Conservation (phyloP, 1,140 invertebrate genomes). For the Drosophila cardini region DNA sequence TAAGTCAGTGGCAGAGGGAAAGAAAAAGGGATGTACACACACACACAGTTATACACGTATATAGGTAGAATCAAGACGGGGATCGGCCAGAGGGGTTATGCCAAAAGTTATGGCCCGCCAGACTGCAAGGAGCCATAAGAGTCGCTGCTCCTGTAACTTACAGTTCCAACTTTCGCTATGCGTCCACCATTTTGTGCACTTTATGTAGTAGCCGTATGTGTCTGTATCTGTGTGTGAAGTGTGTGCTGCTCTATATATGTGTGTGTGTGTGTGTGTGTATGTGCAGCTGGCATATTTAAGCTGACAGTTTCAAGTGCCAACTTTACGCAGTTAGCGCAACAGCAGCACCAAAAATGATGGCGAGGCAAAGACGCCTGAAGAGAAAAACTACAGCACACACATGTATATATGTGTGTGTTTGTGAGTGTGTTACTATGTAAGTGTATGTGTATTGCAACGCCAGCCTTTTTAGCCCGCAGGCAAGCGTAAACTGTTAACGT, state of each 20-base stretch:
- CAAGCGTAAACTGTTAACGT: constrained; percentile 83
- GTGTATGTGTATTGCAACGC: constrained; percentile 66
- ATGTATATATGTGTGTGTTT: constrained; percentile 29
- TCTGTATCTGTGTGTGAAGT: constrained; percentile 29
- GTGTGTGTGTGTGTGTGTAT: constrained; percentile 43
- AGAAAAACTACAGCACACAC: constrained; percentile 12
- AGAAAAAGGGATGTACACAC: not conserved
- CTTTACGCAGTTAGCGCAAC: constrained; percentile 80
- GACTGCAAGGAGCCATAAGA: constrained; percentile 56
- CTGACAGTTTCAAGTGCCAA: constrained; percentile 82
- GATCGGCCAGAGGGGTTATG: constrained; percentile 2
- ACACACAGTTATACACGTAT: not conserved
- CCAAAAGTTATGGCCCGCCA: constrained; percentile 66
- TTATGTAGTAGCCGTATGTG: constrained; percentile 72
- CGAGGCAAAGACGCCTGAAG: constrained; percentile 56
- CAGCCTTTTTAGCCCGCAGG: constrained; percentile 81
- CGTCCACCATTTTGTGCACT: constrained; percentile 79
- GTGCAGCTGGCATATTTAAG: constrained; percentile 81
- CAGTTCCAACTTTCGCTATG: constrained; percentile 74
- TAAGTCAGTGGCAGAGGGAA: constrained; percentile 1
- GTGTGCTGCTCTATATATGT: constrained; percentile 12
- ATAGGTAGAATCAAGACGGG: not conserved
- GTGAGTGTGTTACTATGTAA: constrained; percentile 22
- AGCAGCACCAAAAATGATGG: constrained; percentile 79
- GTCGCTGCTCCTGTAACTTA: constrained; percentile 64